Conservation (phyloP, 2,113 vertebrate genomes). For the Laticauda laticaudata region DNA sequence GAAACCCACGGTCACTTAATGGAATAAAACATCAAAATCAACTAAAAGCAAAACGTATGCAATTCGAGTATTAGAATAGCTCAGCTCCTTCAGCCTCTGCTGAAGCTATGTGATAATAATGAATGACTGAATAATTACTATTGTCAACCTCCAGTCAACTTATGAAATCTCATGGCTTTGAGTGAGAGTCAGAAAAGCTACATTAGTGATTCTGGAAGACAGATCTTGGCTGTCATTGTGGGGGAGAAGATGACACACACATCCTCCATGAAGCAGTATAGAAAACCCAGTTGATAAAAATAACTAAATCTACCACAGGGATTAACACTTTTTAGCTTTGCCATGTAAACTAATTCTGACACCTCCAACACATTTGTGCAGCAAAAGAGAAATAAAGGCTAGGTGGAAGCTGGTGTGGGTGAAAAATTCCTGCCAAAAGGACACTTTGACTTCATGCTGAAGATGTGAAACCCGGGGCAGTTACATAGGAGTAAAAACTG, state of each 20-base stretch:
- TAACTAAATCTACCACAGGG: not conserved
- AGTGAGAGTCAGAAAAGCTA: conserved; percentile 13
- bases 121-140: conserved; percentile 16
- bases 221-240: conserved; percentile 28
- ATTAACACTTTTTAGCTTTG: conserved; percentile 1
- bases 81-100: not conserved
- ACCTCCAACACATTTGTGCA: not conserved
- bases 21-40: not conserved
- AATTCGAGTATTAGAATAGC: not conserved
- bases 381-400: conserved; percentile 19
- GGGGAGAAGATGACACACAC: conserved; percentile 14
- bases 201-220: conserved; percentile 29
- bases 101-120: conserved; percentile 17
- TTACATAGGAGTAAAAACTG: not conserved
- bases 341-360: conserved; percentile 30
- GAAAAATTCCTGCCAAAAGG: conserved; percentile 4
- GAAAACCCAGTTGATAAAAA: conserved; percentile 45
- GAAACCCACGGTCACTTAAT: not conserved
- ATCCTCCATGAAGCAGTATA: conserved; percentile 12
- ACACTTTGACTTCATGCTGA: not conserved
- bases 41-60: not conserved
- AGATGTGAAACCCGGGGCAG: not conserved
- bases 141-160: conserved; percentile 1
- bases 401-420: not conserved
- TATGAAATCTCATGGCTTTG: not conserved